Evolutionary conservation across 2,888 invertebrate species (phyloP).

Genomic region (Trachelus troglodyta): DNA sequence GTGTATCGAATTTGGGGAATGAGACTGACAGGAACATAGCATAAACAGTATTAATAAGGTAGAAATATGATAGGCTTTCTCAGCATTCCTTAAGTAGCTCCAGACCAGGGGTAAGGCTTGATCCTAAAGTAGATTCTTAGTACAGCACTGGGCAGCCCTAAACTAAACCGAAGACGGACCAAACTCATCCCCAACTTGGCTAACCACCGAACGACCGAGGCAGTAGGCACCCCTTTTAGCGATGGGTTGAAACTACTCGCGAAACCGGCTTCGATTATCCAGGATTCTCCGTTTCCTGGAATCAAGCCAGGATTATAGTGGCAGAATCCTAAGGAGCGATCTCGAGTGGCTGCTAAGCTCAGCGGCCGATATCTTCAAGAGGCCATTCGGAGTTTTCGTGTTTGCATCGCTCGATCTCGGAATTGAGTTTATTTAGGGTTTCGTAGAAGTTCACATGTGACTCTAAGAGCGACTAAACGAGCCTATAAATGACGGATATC

Average conservation of each 20-base stretch:
- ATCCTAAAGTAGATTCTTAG: neutral
- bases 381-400: constrained; percentile 14
- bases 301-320: neutral
- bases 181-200: constrained; percentile 59
- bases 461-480: neutral
- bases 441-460: neutral
- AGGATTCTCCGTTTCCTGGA: neutral
- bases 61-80: neutral
- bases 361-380: neutral
- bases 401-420: constrained; percentile 17
- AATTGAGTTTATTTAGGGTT: neutral
- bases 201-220: constrained; percentile 43
- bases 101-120: constrained; percentile 15
- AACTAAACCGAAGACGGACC: constrained; percentile 56
- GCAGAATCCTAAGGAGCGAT: neutral
- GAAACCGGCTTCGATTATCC: neutral
- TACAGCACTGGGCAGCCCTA: constrained; percentile 22
- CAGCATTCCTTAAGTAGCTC: constrained; percentile 15
- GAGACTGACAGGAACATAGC: neutral
- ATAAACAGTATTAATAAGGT: neutral
- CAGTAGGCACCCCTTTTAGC: constrained; percentile 3
- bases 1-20: neutral
- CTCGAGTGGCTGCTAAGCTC: neutral
- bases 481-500: neutral
- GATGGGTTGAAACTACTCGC: constrained; percentile 14